A percentile compares a stretch with the other conserved stretches of the same genome.
Conservation (phyloP, 1,140 invertebrate genomes). For the Sipha flava region DNA sequence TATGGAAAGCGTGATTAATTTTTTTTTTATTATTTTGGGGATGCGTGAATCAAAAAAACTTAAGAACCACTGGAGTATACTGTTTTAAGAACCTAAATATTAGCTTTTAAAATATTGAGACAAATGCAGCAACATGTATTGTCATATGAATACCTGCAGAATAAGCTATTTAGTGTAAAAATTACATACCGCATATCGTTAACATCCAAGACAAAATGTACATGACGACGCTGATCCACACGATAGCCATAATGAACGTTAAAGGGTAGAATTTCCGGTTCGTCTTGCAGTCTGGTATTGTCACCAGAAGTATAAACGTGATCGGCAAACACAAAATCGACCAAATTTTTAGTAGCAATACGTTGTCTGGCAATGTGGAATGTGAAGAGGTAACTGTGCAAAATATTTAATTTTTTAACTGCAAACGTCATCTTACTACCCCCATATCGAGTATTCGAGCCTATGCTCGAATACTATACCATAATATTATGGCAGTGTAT, state of each 20-base stretch:
- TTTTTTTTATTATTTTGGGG: too few species aligned
- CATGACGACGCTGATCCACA: constrained; percentile 56
- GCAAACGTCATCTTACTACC: too few species aligned
- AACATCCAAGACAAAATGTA: constrained; percentile 64
- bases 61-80: too few species aligned
- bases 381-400: not conserved
- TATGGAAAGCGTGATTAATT: too few species aligned
- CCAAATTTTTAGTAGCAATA: constrained; percentile 23
- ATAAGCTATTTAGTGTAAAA: too few species aligned
- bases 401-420: too few species aligned
- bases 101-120: too few species aligned
- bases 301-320: constrained; percentile 54
- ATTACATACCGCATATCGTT: constrained; percentile 59
- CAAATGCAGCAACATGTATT: not conserved
- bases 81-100: too few species aligned
- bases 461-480: too few species aligned
- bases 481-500: too few species aligned
- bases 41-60: too few species aligned
- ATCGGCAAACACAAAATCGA: constrained; percentile 65
- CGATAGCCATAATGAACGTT: constrained; percentile 57
- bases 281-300: constrained; percentile 65
- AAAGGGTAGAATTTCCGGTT: constrained; percentile 49
- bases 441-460: too few species aligned
- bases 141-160: constrained; percentile 40
- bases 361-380: not conserved